Percentiles rank a stretch among this genome's conserved stretches.
These are phyloP conservation scores for Gymnoscopelus braueri DNA, from an alignment of 2,797 vertebrate species.

Conservation along the genomic window DNA sequence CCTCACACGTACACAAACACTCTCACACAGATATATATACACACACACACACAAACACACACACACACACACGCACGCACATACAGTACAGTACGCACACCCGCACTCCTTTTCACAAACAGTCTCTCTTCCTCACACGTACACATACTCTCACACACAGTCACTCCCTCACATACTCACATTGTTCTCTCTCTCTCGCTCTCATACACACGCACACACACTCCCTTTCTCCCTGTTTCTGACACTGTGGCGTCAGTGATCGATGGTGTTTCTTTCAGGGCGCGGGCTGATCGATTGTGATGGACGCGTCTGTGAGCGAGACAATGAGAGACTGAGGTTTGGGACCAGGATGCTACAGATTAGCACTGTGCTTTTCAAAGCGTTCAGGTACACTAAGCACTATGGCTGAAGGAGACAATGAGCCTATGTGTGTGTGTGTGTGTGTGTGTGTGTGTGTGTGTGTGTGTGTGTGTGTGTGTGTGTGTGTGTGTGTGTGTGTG, in stretches of 20 bases:
- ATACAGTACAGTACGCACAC: neutral
- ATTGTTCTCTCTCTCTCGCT: no score
- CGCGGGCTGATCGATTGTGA: constrained; percentile 64
- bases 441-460: no score
- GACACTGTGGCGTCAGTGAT: constrained; percentile 51
- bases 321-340: constrained; percentile 60
- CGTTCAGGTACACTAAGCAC: constrained; percentile 27
- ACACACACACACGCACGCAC: no score
- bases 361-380: constrained; percentile 39
- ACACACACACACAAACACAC: no score
- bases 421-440: neutral
- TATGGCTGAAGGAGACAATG: constrained; percentile 23
- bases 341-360: constrained; percentile 59
- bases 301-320: constrained; percentile 51
- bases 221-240: no score
- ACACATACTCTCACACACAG: no score
- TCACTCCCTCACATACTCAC: no score
- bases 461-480: no score
- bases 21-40: no score
- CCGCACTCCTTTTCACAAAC: neutral
- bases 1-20: neutral
- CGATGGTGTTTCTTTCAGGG: constrained; percentile 66
- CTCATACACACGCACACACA: constrained; percentile 13
- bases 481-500: no score
- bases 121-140: no score